Conservation (phyloP, 2,113 vertebrate genomes). For the Sarotherodon lohbergeri region DNA sequence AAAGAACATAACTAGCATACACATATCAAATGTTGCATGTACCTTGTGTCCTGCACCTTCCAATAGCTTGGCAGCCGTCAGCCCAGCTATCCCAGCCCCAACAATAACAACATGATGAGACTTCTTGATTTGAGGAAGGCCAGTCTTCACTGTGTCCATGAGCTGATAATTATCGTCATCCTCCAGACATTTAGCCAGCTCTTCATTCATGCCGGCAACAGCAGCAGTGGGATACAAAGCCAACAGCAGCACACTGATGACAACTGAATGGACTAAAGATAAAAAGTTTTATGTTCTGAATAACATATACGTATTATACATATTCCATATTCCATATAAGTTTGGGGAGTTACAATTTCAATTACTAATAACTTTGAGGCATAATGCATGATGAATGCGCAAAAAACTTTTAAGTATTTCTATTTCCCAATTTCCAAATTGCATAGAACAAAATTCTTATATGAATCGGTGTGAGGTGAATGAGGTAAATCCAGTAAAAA, state of each 20-base stretch:
- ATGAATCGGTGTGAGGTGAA: not conserved
- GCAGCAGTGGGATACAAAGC: not conserved
- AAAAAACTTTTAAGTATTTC: not conserved
- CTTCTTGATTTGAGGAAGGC: not conserved
- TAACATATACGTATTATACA: fast-evolving
- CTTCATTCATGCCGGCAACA: not conserved
- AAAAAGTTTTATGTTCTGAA: fast-evolving
- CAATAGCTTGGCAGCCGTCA: slow-evolving; percentile 33
- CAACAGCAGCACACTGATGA: not conserved
- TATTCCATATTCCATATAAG: too few species aligned
- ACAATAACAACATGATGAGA: slow-evolving; percentile 15
- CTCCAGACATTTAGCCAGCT: slow-evolving; percentile 5
- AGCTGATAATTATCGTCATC: not conserved
- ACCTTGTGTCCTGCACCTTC: slow-evolving; percentile 51
- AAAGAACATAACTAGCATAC: not conserved
- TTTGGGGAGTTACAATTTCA: not conserved
- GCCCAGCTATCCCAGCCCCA: slow-evolving; percentile 41
- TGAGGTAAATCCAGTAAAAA: not conserved
- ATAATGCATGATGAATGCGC: fast-evolving
- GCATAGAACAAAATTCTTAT: not conserved
- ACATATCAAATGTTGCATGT: fast-evolving
- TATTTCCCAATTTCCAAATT: fast-evolving
- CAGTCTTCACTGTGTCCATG: not conserved
- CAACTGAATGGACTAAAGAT: not conserved
- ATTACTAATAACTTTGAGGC: not conserved